phyloP scores from a whole-genome alignment of 2,113 vertebrate species.

The Dasyurus viverrinus region DNA sequence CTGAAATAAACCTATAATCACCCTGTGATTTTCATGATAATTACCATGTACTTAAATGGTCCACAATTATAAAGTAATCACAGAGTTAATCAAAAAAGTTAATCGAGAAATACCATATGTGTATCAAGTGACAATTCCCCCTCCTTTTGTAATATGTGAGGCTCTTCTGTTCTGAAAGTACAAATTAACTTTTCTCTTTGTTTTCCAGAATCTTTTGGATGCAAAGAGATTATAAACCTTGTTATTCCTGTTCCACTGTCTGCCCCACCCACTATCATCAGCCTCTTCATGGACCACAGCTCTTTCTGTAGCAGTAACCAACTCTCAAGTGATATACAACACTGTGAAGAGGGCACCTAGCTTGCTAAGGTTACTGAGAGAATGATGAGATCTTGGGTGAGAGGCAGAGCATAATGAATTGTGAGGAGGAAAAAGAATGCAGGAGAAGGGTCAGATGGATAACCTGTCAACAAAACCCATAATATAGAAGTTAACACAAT shows the following conservation, averaged over 20 bases:
- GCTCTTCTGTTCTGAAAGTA: slow-evolving; percentile 44
- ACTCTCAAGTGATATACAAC: not conserved
- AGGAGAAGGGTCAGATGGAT: not conserved
- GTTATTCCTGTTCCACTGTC: not conserved
- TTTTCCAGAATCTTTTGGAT: slow-evolving; percentile 14
- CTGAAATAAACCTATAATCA: slow-evolving; percentile 76
- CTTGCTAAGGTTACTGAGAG: not conserved
- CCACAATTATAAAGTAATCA: slow-evolving; percentile 77
- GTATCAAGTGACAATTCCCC: slow-evolving; percentile 35
- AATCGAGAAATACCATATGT: slow-evolving; percentile 62
- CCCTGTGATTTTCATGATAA: slow-evolving; percentile 76
- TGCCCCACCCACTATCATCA: not conserved
- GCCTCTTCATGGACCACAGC: not conserved
- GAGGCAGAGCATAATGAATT: not conserved
- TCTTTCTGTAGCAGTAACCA: not conserved
- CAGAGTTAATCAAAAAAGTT: slow-evolving; percentile 74
- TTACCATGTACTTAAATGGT: slow-evolving; percentile 71
- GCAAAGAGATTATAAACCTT: not conserved
- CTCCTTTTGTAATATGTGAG: slow-evolving; percentile 51
- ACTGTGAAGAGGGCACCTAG: not conserved
- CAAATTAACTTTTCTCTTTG: slow-evolving; percentile 24
- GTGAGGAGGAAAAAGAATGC: not conserved
- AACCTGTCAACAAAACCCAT: not conserved
- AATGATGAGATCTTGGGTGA: not conserved
- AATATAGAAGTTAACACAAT: not conserved